Percentiles rank a stretch among this genome's conserved stretches.
phyloP scores from a whole-genome alignment of 2,113 vertebrate species.

The Prolemur simus region DNA sequence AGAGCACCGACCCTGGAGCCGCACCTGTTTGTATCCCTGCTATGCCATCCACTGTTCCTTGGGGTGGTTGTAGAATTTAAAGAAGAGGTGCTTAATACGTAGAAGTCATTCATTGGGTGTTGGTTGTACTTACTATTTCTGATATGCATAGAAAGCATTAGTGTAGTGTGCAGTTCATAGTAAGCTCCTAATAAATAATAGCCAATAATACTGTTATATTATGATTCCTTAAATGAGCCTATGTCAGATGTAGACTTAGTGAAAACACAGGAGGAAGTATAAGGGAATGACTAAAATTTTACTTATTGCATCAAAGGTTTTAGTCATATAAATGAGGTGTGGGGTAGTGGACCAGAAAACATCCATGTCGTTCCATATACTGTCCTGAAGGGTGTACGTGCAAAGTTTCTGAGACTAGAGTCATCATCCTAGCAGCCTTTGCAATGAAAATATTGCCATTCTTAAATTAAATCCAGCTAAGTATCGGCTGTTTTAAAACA shows the following conservation, averaged over 20 bases:
- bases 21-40: neutral
- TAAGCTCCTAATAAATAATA: neutral
- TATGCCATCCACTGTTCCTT: neutral
- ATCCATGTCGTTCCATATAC: neutral
- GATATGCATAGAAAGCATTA: neutral
- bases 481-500: neutral
- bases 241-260: neutral
- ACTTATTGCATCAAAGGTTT: neutral
- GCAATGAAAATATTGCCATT: neutral
- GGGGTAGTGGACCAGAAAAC: neutral
- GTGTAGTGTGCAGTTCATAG: neutral
- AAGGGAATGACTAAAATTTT: neutral
- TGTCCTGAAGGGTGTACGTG: neutral
- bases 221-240: constrained; percentile 44
- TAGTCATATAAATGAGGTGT: neutral
- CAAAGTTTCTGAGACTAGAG: neutral
- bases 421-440: neutral
- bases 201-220: neutral
- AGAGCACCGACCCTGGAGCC: neutral
- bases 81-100: neutral
- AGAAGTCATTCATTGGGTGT: neutral
- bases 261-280: neutral
- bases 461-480: constrained; percentile 15
- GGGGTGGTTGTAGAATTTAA: neutral
- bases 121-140: neutral